Conservation (phyloP, 2,113 vertebrate genomes). For the Pseudolaguvia tuberculata region DNA sequence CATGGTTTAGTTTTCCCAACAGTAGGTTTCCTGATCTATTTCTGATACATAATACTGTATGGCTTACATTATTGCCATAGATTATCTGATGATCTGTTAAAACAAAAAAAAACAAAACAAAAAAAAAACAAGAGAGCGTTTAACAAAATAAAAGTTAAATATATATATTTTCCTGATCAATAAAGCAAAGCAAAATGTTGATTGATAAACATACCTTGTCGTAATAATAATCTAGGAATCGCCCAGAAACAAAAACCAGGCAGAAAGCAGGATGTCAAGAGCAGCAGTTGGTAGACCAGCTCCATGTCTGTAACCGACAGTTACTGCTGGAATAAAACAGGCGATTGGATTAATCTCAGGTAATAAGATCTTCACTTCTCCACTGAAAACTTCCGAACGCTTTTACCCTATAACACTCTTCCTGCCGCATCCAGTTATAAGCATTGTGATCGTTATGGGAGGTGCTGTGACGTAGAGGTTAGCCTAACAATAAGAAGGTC, state of each 20-base stretch:
- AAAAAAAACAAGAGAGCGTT: too few species aligned
- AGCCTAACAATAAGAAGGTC: too few species aligned
- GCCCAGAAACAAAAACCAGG: constrained; percentile 27
- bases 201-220: constrained; percentile 52
- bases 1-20: constrained; percentile 56
- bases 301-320: neutral
- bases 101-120: neutral
- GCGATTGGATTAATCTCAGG: neutral
- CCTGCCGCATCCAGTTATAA: too few species aligned
- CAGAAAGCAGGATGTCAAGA: constrained; percentile 8
- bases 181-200: neutral
- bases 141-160: neutral
- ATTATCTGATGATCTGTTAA: constrained; percentile 44
- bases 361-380: too few species aligned
- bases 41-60: constrained; percentile 56
- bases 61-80: constrained; percentile 46
- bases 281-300: neutral
- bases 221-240: constrained; percentile 56
- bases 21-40: constrained; percentile 53
- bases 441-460: too few species aligned
- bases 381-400: too few species aligned
- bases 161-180: neutral
- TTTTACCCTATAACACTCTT: too few species aligned
- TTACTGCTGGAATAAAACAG: neutral
- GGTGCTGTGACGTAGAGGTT: too few species aligned